Conservation (phyloP, 2,113 vertebrate genomes). For the Perognathus longimembris region DNA sequence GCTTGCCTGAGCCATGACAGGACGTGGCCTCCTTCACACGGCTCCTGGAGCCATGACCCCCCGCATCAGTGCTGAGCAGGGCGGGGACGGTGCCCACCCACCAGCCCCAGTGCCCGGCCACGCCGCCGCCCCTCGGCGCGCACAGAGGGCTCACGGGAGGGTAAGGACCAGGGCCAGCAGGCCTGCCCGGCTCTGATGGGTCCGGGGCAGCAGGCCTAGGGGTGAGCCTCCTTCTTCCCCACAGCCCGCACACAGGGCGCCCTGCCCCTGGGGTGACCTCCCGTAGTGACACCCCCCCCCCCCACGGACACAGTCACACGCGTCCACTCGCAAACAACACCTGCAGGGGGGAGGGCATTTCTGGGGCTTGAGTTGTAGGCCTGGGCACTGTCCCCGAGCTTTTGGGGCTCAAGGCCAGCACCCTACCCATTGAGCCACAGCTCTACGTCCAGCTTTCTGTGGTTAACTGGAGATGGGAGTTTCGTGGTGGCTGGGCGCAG, state of each 20-base stretch:
- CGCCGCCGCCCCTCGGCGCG: constrained; percentile 30
- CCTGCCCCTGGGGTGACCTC: neutral
- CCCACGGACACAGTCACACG: rapidly evolving
- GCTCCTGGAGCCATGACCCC: constrained; percentile 40
- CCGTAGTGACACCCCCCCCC: neutral
- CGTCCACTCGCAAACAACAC: rapidly evolving
- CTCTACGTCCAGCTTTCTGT: no score
- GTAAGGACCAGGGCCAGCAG: neutral
- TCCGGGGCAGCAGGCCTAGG: neutral
- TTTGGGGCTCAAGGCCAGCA: no score
- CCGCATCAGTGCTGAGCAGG: constrained; percentile 65
- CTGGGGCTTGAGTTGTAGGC: no score
- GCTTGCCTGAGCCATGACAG: neutral
- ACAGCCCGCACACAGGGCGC: neutral
- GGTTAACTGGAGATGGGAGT: no score
- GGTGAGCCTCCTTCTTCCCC: rapidly evolving
- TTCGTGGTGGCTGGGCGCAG: no score
- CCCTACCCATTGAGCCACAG: no score
- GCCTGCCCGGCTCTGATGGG: neutral
- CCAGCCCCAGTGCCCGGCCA: constrained; percentile 51
- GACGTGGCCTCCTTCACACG: neutral
- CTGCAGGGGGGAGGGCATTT: no score
- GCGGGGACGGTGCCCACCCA: constrained; percentile 40
- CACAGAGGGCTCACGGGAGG: neutral
- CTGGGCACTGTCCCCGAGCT: no score